phyloP scores from a whole-genome alignment of 1,140 invertebrate species.

The Dolichoris vasculosae region DNA sequence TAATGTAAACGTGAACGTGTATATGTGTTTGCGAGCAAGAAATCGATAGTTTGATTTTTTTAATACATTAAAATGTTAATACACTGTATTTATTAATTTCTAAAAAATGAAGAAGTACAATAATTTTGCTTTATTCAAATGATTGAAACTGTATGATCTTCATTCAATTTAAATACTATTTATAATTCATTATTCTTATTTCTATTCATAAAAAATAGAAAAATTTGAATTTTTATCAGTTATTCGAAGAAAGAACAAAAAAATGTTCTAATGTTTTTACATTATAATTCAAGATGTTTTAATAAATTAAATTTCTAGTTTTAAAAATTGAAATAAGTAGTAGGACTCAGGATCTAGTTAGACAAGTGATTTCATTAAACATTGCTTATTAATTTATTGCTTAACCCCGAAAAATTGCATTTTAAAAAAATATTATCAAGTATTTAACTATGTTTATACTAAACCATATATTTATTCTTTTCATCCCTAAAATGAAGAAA shows the following conservation, averaged over 20 bases:
- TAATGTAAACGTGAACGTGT: background rate
- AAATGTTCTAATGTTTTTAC: no score
- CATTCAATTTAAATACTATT: no score
- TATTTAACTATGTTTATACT: no score
- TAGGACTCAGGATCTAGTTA: background rate
- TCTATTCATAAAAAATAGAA: no score
- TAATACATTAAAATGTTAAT: background rate
- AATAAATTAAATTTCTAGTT: background rate
- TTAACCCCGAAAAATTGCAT: background rate
- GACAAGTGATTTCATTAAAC: background rate
- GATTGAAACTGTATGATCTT: no score
- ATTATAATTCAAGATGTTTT: no score
- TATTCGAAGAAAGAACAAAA: no score
- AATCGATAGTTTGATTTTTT: background rate
- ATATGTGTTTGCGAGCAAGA: conserved; percentile 2
- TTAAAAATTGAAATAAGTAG: background rate
- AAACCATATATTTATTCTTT: no score
- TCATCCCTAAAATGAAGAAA: no score
- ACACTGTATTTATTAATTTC: background rate
- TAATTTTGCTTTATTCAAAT: no score
- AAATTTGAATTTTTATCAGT: no score
- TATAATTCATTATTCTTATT: no score
- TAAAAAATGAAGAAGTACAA: background rate
- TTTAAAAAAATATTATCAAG: background rate
- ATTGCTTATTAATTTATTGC: background rate